A percentile compares a stretch with the other conserved stretches of the same genome.
Evolutionary conservation across 2,888 invertebrate species (phyloP).

Genomic region (Stratiomys singularior): DNA sequence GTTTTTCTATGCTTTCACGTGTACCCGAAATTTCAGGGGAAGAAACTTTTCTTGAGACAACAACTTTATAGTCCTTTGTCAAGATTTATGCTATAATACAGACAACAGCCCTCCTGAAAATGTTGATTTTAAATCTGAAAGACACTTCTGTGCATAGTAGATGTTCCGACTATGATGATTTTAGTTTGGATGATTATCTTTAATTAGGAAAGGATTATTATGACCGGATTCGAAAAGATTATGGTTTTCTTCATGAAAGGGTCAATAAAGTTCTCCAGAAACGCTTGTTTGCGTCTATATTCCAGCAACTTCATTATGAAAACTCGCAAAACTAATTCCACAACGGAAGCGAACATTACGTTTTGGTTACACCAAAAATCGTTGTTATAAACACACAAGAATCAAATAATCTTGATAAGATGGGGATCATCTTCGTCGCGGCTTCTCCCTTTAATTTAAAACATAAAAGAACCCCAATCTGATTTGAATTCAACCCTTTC

Average conservation of each 20-base stretch:
- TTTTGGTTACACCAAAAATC: too few relatives aligned
- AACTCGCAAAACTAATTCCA: too few relatives aligned
- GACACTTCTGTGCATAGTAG: conserved; percentile 3
- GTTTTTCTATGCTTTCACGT: conserved; percentile 11
- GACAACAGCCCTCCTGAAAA: conserved; percentile 7
- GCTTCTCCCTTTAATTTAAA: too few relatives aligned
- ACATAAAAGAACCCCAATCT: not conserved
- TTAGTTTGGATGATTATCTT: not conserved
- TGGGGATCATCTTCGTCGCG: too few relatives aligned
- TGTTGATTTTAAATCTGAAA: conserved; percentile 41
- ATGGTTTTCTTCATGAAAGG: not conserved
- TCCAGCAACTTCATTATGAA: too few relatives aligned
- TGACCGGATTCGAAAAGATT: not conserved
- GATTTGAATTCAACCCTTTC: not conserved
- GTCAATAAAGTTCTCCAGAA: not conserved
- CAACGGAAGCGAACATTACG: too few relatives aligned
- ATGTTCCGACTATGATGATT: not conserved
- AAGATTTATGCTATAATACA: conserved; percentile 45
- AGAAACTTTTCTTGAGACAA: conserved; percentile 50
- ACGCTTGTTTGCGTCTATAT: too few relatives aligned
- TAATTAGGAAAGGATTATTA: conserved; percentile 3
- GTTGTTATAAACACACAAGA: too few relatives aligned
- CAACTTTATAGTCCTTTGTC: conserved; percentile 51
- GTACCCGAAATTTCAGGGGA: not conserved
- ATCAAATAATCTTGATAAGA: too few relatives aligned